Base-by-base conservation (phyloP, 2,888 invertebrate genomes). In the Temnothorax unifasciatus region DNA sequence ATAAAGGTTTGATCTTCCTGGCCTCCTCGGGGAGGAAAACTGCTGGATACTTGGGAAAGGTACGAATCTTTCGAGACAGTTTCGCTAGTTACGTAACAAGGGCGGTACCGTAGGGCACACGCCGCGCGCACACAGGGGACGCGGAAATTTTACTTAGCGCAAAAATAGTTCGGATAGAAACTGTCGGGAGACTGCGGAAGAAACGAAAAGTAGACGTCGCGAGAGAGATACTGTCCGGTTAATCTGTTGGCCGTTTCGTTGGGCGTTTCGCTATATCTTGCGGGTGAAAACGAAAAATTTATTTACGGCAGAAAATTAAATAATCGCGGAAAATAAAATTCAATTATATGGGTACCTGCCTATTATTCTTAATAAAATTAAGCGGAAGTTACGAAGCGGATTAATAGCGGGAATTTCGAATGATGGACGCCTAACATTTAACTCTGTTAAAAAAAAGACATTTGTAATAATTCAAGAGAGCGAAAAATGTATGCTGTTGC, bases 1-100 rank as follows among this genome's bases (percentile, higher is more conserved):
- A 90, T 92, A 89, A 92, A 91, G 89, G 91, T 92, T 91, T 87
- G 86, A 89, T 92, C 90, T 86, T 79, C 79, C 76, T 52, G 54
- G 50, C 54, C 82, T 86, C 85, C 86, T 90, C 79, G 83, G 88
- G 91, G 89, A 90, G 85, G 85, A 71, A 63, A 84, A 86, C 81
- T 61, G 68, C 63, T 52, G 84, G 68, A 61, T 84, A 64, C 69
- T 63, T 47, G 77, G 68, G 77, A 87, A 87, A 83, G 75, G 79
- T 57, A 84, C 63, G 87, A 88, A 88, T 89, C 87, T 87, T 87
- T 89, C 88, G 77, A 79, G 82, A 61, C 59, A 86, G 79, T 66
- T 52, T 57, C 59, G 50, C 68, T 41, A 69, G 68, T 81, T 81
- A 79, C 69, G 82, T 86, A 88, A 88, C 81, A 86, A 84, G 64